Base-by-base conservation (phyloP, 2,113 vertebrate genomes). In the Asarcornis scutulata region DNA sequence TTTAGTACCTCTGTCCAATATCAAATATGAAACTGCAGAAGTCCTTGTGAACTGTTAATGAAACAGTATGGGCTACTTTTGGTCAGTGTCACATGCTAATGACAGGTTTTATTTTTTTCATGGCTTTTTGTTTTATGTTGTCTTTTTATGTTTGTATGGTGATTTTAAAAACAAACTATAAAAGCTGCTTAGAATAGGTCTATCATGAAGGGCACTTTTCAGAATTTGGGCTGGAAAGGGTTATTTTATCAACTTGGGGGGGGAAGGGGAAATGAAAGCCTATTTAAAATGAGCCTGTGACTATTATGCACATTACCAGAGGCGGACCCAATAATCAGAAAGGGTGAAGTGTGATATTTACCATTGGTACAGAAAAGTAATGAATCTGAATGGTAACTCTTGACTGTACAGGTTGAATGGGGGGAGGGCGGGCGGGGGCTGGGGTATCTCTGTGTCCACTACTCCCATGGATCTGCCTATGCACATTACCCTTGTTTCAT, bases 161-260 rank as follows among this genome's bases (percentile, higher is more conserved):
- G 98, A 97, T 87, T 97, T 98, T 96, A 95, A 97, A 97, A 92
- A 97, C 94, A n/a, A 96, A 95, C 88, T 98, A 97, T 98, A 97
- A 98, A 98, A 98, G 98, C 98, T 98, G 98, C 98, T 98, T 98
- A 98, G 98, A 97, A 92, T 98, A 98, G 98, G 97, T 98, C 96
- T 98, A 97, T 98, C 98, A 98, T 98, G 98, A 98, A 98, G 98
- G 98, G 98, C 98, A 98, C 98, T 98, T 98, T 98, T 98, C 98
- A 97, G 97, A 98, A 91, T 96, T 98, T 97, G 98, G 98, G 98
- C 98, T 98, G 98, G 98, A 98, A 98, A 97, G 98, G 98, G 97
- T 98, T 98, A 97, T 98, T 97, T 97, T 98, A 96, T 98, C 97
- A 90, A 36, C 89, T 81, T 11, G 71, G 92, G 83, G 96, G 97